Percentiles rank a stretch among this genome's conserved stretches.
Evolutionary conservation across 2,888 invertebrate genomes (phyloP).

Genomic region (Deilephila elpenor): DNA sequence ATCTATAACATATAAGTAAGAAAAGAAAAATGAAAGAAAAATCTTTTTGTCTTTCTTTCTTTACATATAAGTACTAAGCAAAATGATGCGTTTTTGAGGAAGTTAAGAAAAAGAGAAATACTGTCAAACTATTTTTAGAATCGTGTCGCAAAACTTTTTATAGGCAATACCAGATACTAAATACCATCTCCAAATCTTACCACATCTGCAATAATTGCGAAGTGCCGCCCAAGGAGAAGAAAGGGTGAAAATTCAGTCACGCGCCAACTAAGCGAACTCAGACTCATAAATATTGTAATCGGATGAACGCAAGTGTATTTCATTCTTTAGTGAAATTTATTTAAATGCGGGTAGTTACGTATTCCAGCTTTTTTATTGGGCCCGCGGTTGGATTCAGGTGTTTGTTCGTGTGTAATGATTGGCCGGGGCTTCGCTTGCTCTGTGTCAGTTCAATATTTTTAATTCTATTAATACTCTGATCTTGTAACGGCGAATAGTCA

Average conservation of each 20-base stretch:
- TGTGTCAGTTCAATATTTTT: not conserved
- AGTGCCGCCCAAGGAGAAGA: constrained; percentile 51
- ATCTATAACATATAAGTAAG: no score
- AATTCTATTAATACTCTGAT: no score
- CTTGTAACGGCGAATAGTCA: no score
- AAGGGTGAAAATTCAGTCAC: constrained; percentile 70
- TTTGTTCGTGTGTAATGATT: not conserved
- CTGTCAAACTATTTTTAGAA: no score
- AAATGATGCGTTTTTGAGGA: no score
- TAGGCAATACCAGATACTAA: not conserved
- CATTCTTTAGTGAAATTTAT: constrained; percentile 54
- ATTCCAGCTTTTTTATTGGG: constrained; percentile 51
- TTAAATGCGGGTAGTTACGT: constrained; percentile 59
- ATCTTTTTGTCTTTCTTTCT: no score
- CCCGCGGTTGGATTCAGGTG: constrained; percentile 1
- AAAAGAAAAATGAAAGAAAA: no score
- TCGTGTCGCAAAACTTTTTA: not conserved
- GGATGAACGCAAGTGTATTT: constrained; percentile 41
- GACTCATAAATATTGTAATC: constrained; percentile 75
- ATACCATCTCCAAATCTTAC: constrained; percentile 38
- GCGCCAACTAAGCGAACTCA: constrained; percentile 40
- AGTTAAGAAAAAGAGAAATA: no score
- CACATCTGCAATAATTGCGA: constrained; percentile 57
- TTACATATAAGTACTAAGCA: no score
- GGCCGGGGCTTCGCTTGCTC: not conserved